Conservation (phyloP, 2,113 vertebrate species). For the Ascaphus truei region DNA sequence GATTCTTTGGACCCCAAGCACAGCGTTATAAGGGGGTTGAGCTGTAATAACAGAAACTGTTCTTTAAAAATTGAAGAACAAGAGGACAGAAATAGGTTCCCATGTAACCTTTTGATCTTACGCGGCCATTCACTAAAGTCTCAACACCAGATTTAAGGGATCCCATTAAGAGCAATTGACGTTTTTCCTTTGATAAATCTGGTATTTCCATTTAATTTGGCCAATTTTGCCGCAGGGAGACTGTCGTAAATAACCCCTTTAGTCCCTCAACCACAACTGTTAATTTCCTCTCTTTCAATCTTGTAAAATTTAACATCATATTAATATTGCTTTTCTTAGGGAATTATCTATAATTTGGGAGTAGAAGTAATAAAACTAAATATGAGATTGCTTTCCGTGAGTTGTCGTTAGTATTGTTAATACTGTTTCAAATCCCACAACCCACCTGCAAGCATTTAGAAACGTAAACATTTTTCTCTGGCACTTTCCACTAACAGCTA, state of each 20-base stretch:
- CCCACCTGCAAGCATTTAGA: conserved; percentile 25
- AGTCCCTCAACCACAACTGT: not conserved
- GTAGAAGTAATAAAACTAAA: not conserved
- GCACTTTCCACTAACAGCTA: conserved; percentile 8
- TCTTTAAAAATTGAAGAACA: too few species aligned
- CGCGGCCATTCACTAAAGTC: too few species aligned
- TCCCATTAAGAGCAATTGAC: too few species aligned
- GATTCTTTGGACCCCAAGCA: too few species aligned
- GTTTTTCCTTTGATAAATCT: too few species aligned
- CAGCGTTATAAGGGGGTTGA: too few species aligned
- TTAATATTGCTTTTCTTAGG: not conserved
- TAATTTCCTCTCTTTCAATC: not conserved
- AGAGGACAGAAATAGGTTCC: not conserved
- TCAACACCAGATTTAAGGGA: too few species aligned
- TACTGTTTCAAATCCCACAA: not conserved
- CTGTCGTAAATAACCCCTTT: not conserved
- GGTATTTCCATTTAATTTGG: too few species aligned
- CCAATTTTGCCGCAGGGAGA: too few species aligned
- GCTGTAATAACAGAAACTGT: too few species aligned
- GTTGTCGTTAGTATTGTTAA: not conserved
- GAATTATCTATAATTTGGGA: conserved; percentile 2
- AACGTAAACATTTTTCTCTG: conserved; percentile 3
- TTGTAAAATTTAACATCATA: not conserved
- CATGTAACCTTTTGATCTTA: too few species aligned
- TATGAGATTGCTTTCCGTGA: not conserved